Base-by-base conservation (phyloP, 2,888 invertebrate species). In the Limenitis camilla region DNA sequence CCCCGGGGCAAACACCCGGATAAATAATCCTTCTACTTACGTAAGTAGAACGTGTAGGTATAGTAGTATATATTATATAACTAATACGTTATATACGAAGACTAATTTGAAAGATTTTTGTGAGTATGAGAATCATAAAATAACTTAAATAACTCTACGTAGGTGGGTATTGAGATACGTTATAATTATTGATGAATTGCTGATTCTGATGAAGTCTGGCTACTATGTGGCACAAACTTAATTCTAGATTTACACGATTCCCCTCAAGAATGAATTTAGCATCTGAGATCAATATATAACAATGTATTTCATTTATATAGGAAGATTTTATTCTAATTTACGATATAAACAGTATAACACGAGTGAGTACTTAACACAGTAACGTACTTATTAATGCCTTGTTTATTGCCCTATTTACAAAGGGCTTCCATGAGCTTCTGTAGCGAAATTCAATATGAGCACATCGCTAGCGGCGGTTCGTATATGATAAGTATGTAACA, bases 1-100 rank as follows among this genome's bases (percentile, higher is more conserved):
- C 43, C 50, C 38, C 70, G 67, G 66, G 71, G 78, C 77, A 74
- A 79, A 80, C 33, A 50, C 44, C 72, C 66, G 62, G 64, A 78
- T 78, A 81, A 79, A 79, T 77, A 81, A 68, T 69, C 60, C 60
- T 56, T 52, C 41, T 39, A 51, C 40, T 36, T 49, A 52, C 36
- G 11, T 56, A 53, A 39, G 43, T 44, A 45, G 45, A 45, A 45
- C 45, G 36, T 45, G 36, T 45, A 45, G 35, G 36, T 42, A n/a
- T 6, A 36, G 28, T 36, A 45, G 3, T 36, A 45, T 19, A 10
- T 45, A 44, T 7, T 8, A 36, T 11, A 29, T 36, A 45, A 6
- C 8, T 35, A 29, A 29, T 36, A 4, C 6, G n/a, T 36, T 10
- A 36, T 36, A 36, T 36, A 30, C 5, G 29, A 2, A 35, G 29